phyloP scores from a whole-genome alignment of 2,113 vertebrate genomes.

The Centrocercus urophasianus region DNA sequence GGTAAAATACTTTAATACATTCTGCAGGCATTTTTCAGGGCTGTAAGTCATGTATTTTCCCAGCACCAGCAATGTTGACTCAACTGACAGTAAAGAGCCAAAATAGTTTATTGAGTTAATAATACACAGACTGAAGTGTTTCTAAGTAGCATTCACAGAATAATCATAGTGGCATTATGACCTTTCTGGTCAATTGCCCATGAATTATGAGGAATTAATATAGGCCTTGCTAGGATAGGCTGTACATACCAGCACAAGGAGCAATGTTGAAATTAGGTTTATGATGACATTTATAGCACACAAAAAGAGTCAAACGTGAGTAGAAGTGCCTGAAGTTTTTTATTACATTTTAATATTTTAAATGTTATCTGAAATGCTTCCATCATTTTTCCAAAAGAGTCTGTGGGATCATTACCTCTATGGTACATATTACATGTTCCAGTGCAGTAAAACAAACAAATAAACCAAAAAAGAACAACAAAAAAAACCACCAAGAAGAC shows the following conservation, averaged over 20 bases:
- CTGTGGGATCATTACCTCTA: not conserved
- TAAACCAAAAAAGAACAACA: too few relatives aligned
- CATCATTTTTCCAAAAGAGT: not conserved
- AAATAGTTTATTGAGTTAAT: not conserved
- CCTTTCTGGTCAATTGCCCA: not conserved
- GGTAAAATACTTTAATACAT: not conserved
- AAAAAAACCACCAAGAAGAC: not conserved
- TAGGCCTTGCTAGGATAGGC: not conserved
- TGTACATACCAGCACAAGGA: not conserved
- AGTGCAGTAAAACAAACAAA: not conserved
- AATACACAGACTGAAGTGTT: not conserved
- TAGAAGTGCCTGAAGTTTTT: not conserved
- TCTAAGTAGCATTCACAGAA: not conserved
- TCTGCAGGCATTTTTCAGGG: not conserved
- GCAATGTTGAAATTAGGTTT: not conserved
- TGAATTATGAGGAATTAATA: slow-evolving; percentile 4
- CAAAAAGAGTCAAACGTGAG: not conserved
- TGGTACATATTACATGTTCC: not conserved
- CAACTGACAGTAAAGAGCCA: not conserved
- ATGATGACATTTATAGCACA: not conserved
- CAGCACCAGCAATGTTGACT: not conserved
- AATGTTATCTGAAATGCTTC: not conserved
- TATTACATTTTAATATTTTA: not conserved
- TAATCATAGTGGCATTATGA: not conserved
- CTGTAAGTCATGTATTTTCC: not conserved